These are phyloP conservation scores for Manis pentadactyla DNA, from an alignment of 2,797 vertebrate species.

Conservation along the genomic window DNA sequence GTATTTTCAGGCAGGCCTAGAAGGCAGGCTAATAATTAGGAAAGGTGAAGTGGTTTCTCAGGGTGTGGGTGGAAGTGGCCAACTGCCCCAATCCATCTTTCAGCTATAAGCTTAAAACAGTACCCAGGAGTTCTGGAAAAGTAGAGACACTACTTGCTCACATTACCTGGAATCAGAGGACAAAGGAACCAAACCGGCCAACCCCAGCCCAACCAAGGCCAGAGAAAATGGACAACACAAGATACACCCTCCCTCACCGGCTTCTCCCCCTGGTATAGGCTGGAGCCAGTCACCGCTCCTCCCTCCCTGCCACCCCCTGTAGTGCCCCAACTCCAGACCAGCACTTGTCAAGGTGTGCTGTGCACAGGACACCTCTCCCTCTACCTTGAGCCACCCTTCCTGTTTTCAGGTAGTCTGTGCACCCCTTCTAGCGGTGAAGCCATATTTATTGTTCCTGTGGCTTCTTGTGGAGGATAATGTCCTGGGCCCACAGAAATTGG, in stretches of 20 bases:
- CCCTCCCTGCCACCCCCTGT: accelerated
- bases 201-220: not conserved
- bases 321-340: accelerated
- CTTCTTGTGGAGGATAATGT: not conserved
- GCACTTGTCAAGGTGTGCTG: not conserved
- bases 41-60: not conserved
- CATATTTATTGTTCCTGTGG: not conserved
- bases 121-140: not conserved
- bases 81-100: not conserved
- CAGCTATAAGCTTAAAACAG: not conserved
- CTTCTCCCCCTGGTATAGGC: not conserved
- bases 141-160: not conserved
- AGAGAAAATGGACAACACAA: not conserved
- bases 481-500: not conserved
- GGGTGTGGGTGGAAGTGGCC: not conserved
- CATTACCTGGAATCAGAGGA: not conserved
- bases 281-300: too few relatives aligned
- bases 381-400: accelerated
- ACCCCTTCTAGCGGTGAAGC: not conserved
- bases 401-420: not conserved
- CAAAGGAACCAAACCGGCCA: not conserved
- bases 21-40: not conserved
- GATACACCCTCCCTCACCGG: too few relatives aligned
- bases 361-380: not conserved
- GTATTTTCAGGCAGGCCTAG: constrained; percentile 30